A percentile compares a stretch with the other conserved stretches of the same genome.
Evolutionary conservation across 2,888 invertebrate species (phyloP).

Genomic region (Lycia hirtaria): DNA sequence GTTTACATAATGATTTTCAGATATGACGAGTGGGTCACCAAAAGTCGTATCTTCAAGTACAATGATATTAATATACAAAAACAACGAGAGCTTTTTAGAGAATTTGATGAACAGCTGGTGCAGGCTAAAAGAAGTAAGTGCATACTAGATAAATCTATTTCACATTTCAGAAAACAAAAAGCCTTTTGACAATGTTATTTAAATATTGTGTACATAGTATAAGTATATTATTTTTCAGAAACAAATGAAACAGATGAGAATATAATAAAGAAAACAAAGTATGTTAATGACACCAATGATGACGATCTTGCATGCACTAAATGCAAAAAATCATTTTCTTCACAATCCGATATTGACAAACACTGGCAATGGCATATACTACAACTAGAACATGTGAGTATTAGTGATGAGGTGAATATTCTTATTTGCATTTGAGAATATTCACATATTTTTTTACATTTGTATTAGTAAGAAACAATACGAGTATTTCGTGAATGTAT

Average conservation of each 20-base stretch:
- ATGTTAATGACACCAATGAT: neutral
- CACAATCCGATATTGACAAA: neutral
- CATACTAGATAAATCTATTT: no score
- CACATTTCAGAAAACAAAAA: neutral
- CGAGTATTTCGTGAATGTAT: no score
- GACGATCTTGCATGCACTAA: neutral
- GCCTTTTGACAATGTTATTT: no score
- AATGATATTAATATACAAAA: conserved; percentile 95
- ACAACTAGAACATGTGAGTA: conserved; percentile 10
- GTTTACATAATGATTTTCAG: conserved; percentile 82
- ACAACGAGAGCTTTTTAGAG: conserved; percentile 94
- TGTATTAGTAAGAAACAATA: no score
- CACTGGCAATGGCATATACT: conserved; percentile 2
- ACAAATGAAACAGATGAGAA: neutral
- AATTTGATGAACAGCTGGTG: conserved; percentile 90
- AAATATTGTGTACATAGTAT: no score
- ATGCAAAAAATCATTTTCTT: neutral
- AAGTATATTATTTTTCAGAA: no score
- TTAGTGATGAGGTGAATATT: no score
- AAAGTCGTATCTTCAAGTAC: conserved; percentile 94
- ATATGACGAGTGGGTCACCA: conserved; percentile 97
- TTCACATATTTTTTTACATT: no score
- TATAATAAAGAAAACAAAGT: no score
- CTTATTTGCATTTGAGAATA: no score
- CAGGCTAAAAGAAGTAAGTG: conserved; percentile 87